Conservation (phyloP, 2,113 vertebrate species). For the Columba janthina region DNA sequence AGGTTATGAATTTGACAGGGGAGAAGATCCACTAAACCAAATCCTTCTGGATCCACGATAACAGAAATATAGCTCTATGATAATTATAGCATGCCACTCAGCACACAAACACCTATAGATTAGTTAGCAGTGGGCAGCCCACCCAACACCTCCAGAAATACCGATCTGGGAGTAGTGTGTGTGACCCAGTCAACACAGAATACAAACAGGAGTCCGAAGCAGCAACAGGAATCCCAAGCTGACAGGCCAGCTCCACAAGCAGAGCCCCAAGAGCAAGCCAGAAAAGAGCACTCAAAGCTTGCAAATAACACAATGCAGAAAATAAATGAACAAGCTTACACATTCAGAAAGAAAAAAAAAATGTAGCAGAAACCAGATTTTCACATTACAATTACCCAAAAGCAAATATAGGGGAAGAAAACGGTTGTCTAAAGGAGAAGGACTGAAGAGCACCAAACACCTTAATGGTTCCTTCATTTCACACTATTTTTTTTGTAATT, state of each 20-base stretch:
- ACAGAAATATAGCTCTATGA: neutral
- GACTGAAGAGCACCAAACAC: neutral
- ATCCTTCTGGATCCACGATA: neutral
- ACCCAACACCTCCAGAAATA: neutral
- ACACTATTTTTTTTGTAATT: neutral
- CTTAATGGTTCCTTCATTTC: neutral
- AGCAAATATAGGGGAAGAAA: neutral
- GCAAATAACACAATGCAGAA: neutral
- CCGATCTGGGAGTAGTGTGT: neutral
- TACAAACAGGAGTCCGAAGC: accelerated
- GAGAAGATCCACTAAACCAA: neutral
- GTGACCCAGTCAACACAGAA: neutral
- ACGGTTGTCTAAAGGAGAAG: neutral
- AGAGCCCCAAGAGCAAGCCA: neutral
- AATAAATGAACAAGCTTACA: neutral
- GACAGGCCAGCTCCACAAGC: accelerated
- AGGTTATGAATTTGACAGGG: neutral
- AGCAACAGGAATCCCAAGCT: neutral
- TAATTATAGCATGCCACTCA: neutral
- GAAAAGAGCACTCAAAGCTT: neutral
- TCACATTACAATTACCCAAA: neutral
- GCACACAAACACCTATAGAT: neutral
- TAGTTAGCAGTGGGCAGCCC: neutral
- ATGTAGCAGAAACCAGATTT: neutral
- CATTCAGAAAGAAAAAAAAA: neutral